phyloP scores from a whole-genome alignment of 2,113 vertebrate species.

The Clupea harengus region DNA sequence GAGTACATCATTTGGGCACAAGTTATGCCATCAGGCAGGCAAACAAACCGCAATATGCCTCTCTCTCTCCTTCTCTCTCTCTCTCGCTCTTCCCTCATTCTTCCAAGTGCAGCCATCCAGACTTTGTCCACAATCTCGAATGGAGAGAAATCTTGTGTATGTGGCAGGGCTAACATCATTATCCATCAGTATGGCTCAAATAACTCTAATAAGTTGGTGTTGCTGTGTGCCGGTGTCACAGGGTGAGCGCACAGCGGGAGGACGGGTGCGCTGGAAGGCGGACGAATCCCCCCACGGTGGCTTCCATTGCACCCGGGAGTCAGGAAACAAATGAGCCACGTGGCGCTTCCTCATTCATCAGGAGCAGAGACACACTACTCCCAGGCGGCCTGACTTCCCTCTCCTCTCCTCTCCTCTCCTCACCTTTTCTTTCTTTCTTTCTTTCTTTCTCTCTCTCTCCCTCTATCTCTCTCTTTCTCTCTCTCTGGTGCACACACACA shows the following conservation, averaged over 20 bases:
- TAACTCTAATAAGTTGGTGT: constrained; percentile 33
- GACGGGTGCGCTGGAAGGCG: constrained; percentile 24
- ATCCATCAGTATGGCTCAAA: constrained; percentile 35
- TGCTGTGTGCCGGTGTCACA: constrained; percentile 30
- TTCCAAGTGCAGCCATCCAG: background rate
- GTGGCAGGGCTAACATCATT: constrained; percentile 35
- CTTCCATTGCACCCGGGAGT: constrained; percentile 28
- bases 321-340: constrained; percentile 41
- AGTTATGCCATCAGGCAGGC: background rate
- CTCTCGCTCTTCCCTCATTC: background rate
- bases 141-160: constrained; percentile 18
- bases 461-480: background rate
- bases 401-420: background rate
- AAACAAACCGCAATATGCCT: background rate
- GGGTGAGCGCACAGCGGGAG: constrained; percentile 25
- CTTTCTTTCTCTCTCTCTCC: background rate
- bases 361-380: background rate
- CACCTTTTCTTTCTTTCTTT: background rate
- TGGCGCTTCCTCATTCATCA: constrained; percentile 43
- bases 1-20: background rate
- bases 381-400: background rate
- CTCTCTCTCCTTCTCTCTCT: constrained; percentile 22
- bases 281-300: constrained; percentile 33
- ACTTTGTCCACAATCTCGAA: constrained; percentile 26
- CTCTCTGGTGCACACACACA: background rate